These are phyloP conservation scores for Leptodactylus fuscus DNA, from an alignment of 2,113 vertebrate genomes.

Conservation along the genomic window DNA sequence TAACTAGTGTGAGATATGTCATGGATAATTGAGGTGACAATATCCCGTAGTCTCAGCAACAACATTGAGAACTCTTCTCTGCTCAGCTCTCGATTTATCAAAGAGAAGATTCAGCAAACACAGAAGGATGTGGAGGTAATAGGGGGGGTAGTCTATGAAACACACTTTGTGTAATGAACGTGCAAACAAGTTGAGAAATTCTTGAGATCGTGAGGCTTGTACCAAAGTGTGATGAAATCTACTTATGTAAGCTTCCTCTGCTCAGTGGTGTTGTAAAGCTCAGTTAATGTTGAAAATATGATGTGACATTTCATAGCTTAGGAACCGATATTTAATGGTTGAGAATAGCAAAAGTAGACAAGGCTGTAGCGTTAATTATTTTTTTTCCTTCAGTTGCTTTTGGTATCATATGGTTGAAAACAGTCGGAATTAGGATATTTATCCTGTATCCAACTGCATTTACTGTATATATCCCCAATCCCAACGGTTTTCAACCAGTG, in stretches of 20 bases:
- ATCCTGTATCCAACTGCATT: too few species aligned
- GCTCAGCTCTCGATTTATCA: neutral
- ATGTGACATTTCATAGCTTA: neutral
- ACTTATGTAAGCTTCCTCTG: neutral
- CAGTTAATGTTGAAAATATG: neutral
- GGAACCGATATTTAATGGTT: neutral
- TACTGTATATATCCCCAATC: too few species aligned
- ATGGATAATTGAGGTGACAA: slow-evolving; percentile 25
- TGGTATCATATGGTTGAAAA: too few species aligned
- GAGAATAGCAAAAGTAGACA: neutral
- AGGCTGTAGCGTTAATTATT: neutral
- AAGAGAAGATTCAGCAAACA: neutral
- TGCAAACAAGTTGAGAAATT: neutral
- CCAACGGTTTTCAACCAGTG: too few species aligned
- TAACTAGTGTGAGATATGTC: slow-evolving; percentile 14
- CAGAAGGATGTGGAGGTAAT: neutral
- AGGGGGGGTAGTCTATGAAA: neutral
- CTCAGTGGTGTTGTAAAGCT: neutral
- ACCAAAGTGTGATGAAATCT: neutral
- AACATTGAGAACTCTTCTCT: neutral
- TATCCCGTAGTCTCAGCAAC: neutral
- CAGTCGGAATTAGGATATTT: too few species aligned
- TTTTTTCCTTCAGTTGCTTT: too few species aligned
- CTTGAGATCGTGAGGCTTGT: neutral
- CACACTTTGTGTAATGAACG: neutral